These are phyloP conservation scores for Temnothorax unifasciatus DNA, from an alignment of 2,888 invertebrate species.

Conservation along the genomic window DNA sequence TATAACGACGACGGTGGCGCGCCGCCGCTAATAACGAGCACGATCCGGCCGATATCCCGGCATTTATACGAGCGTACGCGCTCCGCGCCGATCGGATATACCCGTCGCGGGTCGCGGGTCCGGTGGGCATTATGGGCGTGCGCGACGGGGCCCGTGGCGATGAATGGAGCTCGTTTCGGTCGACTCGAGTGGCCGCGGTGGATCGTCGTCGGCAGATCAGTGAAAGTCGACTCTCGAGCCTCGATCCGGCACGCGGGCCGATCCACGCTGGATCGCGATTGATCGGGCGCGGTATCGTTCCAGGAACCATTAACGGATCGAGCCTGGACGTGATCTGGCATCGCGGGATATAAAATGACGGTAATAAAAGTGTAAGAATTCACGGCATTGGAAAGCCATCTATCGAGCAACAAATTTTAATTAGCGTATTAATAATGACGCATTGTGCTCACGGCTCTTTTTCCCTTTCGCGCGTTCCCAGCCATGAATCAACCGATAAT, in stretches of 20 bases:
- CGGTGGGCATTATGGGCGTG: slow-evolving; percentile 51
- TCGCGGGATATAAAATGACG: neutral
- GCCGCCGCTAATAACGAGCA: slow-evolving; percentile 70
- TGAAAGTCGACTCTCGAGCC: slow-evolving; percentile 76
- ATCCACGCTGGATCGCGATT: slow-evolving; percentile 33
- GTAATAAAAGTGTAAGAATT: neutral
- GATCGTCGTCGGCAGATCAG: slow-evolving; percentile 80
- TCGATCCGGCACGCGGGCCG: slow-evolving; percentile 33
- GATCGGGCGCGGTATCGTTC: slow-evolving; percentile 37
- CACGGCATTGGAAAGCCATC: neutral
- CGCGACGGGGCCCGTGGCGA: slow-evolving; percentile 61
- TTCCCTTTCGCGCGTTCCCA: neutral
- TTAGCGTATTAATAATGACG: slow-evolving; percentile 18
- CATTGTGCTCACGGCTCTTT: neutral
- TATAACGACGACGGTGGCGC: slow-evolving; percentile 73
- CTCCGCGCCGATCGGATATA: slow-evolving; percentile 33
- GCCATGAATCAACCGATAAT: slow-evolving; percentile 8
- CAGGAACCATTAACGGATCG: slow-evolving; percentile 18
- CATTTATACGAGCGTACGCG: slow-evolving; percentile 51
- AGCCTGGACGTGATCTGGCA: neutral
- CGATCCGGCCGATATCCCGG: slow-evolving; percentile 57
- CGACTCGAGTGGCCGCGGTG: slow-evolving; percentile 51
- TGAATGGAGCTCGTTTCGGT: slow-evolving; percentile 73
- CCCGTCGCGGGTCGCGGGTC: slow-evolving; percentile 46
- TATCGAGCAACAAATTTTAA: slow-evolving; percentile 6